Conservation (phyloP, 2,888 invertebrate species). For the Pseudolycoriella hygida region DNA sequence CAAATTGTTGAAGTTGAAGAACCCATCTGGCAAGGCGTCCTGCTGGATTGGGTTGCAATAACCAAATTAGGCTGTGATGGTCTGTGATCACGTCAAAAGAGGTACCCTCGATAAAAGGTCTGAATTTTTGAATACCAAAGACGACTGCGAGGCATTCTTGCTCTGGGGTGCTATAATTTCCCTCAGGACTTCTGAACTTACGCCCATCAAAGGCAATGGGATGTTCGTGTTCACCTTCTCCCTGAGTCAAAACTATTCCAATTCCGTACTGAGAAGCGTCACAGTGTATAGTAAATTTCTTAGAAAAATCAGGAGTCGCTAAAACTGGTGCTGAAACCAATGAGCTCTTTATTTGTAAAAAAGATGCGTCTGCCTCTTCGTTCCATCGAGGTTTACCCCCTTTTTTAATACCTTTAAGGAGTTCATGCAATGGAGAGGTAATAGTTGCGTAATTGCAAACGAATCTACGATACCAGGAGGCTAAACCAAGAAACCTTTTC, state of each 20-base stretch:
- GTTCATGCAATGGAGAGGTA: neutral
- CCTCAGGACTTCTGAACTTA: neutral
- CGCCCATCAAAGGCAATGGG: no score
- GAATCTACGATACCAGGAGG: neutral
- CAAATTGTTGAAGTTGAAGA: no score
- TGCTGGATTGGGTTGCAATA: no score
- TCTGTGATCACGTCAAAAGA: no score
- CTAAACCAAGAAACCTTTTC: constrained; percentile 1
- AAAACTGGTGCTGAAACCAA: no score
- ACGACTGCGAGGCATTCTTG: no score
- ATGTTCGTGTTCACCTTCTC: no score
- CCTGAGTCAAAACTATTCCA: no score
- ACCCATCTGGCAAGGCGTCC: no score
- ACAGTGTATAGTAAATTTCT: neutral
- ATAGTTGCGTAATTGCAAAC: neutral
- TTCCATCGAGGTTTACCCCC: neutral
- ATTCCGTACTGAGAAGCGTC: neutral
- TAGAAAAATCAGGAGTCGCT: neutral
- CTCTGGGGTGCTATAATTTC: neutral
- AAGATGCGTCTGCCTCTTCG: neutral
- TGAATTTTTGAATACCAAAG: neutral
- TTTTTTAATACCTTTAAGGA: no score
- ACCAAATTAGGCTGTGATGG: no score
- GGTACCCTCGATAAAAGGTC: neutral
- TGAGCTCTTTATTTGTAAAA: neutral